Evolutionary conservation across 2,888 invertebrate species (phyloP).

Genomic region (Agrotis puta): DNA sequence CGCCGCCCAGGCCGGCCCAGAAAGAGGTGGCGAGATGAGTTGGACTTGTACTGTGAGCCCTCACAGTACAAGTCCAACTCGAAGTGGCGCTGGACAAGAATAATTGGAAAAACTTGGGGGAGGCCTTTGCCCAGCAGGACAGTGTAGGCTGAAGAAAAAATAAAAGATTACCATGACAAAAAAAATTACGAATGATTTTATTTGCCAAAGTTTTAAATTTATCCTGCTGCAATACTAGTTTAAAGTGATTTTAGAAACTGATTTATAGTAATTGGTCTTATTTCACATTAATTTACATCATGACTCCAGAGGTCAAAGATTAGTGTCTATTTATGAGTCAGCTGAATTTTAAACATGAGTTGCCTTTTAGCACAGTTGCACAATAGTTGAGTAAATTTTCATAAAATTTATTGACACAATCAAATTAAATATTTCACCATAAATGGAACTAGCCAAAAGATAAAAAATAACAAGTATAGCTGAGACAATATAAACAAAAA

Average conservation of each 20-base stretch:
- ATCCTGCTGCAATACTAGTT: not conserved
- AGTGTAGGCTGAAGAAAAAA: too few relatives aligned
- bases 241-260: not conserved
- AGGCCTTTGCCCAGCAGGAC: too few relatives aligned
- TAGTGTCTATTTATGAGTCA: slow-evolving; percentile 6
- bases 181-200: too few relatives aligned
- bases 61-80: too few relatives aligned
- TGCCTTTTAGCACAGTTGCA: slow-evolving; percentile 10
- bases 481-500: slow-evolving; percentile 9
- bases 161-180: too few relatives aligned
- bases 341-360: not conserved
- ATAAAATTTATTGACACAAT: slow-evolving; percentile 31
- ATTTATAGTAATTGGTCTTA: too few relatives aligned
- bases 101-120: too few relatives aligned
- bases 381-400: slow-evolving; percentile 19
- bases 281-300: not conserved
- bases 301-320: not conserved
- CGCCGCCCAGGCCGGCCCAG: too few relatives aligned
- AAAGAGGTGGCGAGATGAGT: too few relatives aligned
- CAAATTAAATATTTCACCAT: slow-evolving; percentile 5
- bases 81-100: too few relatives aligned
- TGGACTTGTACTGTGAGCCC: too few relatives aligned
- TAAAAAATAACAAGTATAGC: not conserved
- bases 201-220: not conserved
- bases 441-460: not conserved